These are phyloP conservation scores for Perca flavescens DNA, from an alignment of 2,113 vertebrate species.

Conservation along the genomic window DNA sequence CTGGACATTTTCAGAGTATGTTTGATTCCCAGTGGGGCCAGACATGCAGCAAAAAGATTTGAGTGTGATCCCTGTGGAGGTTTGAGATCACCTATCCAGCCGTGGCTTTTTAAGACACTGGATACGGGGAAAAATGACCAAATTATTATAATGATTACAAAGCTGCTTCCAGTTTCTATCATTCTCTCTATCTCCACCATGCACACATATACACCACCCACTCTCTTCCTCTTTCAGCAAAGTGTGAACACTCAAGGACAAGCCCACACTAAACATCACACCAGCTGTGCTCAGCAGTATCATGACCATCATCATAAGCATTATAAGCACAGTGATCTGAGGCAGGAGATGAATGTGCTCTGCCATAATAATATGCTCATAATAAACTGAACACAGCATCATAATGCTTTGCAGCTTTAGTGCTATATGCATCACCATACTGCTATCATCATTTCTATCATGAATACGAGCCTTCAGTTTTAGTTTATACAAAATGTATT, in stretches of 20 bases:
- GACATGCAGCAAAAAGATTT: conserved; percentile 2
- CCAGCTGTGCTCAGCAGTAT: conserved; percentile 50
- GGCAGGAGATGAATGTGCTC: conserved; percentile 29
- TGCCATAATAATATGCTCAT: conserved; percentile 26
- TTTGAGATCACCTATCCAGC: conserved; percentile 16
- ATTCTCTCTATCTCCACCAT: not conserved
- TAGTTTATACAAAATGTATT: not conserved
- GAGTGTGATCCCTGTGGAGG: not conserved
- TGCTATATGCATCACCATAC: not conserved
- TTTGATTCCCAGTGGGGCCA: not conserved
- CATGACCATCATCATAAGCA: conserved; percentile 42
- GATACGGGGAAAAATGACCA: not conserved
- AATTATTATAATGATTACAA: conserved; percentile 50
- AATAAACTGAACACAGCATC: conserved; percentile 16
- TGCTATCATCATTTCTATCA: not conserved
- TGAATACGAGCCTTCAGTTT: conserved; percentile 14
- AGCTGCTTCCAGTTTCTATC: conserved; percentile 16
- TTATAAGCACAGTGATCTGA: conserved; percentile 30
- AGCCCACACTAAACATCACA: conserved; percentile 55
- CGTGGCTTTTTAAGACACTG: not conserved
- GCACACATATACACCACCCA: conserved; percentile 38
- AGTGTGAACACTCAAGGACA: conserved; percentile 48
- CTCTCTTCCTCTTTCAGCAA: conserved; percentile 45
- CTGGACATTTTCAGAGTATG: not conserved
- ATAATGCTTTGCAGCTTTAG: conserved; percentile 3